These are phyloP conservation scores for Eolophus roseicapilla DNA, from an alignment of 2,113 vertebrate species.

Conservation along the genomic window DNA sequence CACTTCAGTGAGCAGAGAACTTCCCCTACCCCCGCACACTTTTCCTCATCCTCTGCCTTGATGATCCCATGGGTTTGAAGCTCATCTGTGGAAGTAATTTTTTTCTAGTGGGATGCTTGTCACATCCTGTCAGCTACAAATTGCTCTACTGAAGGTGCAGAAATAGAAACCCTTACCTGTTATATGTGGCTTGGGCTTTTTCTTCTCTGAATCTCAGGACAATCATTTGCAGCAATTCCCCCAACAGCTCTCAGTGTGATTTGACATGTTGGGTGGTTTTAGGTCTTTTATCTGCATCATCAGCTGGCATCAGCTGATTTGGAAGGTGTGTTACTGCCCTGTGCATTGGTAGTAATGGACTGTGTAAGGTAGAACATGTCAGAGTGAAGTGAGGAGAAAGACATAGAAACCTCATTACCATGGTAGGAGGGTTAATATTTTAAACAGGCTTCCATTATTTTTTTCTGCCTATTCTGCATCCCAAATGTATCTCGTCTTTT, in stretches of 20 bases:
- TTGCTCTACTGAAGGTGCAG: conserved; percentile 61
- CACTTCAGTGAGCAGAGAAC: conserved; percentile 7
- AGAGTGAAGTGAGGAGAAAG: neutral
- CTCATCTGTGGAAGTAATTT: conserved; percentile 47
- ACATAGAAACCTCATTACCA: neutral
- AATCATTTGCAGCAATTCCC: conserved; percentile 18
- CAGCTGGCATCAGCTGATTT: neutral
- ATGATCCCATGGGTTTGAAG: conserved; percentile 39
- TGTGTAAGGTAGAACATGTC: neutral
- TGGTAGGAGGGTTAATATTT: neutral
- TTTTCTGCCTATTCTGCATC: neutral
- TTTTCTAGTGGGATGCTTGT: conserved; percentile 64
- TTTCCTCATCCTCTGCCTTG: neutral
- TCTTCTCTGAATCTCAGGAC: conserved; percentile 3
- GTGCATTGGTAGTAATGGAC: neutral
- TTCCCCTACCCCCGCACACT: neutral
- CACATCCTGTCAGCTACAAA: conserved; percentile 65
- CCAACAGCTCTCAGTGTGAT: neutral
- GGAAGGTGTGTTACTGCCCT: neutral
- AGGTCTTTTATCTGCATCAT: neutral
- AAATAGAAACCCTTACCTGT: conserved; percentile 62
- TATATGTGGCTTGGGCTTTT: neutral
- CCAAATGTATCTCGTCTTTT: neutral
- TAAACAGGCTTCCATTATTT: neutral
- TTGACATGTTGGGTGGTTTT: neutral